These are phyloP conservation scores for Lemur catta DNA, from an alignment of 2,797 vertebrate species.

Conservation along the genomic window DNA sequence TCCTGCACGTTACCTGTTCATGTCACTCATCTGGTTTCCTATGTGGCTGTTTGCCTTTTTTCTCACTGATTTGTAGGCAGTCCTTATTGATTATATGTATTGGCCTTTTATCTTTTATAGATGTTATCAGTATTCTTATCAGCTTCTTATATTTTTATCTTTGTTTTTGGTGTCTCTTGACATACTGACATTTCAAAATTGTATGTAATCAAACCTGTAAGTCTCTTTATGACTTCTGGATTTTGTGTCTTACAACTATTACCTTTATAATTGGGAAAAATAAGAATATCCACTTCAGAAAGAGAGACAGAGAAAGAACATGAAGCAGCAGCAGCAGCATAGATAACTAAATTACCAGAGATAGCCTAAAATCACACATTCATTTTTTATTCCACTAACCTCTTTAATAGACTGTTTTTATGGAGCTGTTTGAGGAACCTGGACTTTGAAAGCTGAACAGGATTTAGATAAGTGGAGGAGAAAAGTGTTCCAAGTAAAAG, in stretches of 20 bases:
- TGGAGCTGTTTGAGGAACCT: background rate
- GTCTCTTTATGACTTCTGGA: background rate
- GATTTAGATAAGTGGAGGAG: background rate
- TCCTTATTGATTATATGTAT: background rate
- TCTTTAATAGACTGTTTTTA: background rate
- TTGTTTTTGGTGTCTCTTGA: background rate
- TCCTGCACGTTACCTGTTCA: fast-evolving
- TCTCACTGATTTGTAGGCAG: background rate
- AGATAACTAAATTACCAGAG: background rate
- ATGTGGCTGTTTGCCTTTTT: background rate
- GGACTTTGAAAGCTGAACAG: background rate
- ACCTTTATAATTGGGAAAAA: constrained; percentile 16
- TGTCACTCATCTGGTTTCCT: background rate
- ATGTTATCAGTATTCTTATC: background rate
- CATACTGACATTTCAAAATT: background rate
- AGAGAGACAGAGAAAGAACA: background rate
- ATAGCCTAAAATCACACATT: background rate
- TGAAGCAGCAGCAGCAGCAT: background rate
- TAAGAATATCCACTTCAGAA: background rate
- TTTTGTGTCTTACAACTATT: background rate
- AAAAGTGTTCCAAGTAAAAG: background rate
- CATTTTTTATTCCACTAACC: background rate
- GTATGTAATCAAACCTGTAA: background rate
- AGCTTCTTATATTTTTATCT: constrained; percentile 20
- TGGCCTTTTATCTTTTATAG: constrained; percentile 5